phyloP scores from a whole-genome alignment of 2,888 invertebrate species.

The Rugalucina vietnamica region DNA sequence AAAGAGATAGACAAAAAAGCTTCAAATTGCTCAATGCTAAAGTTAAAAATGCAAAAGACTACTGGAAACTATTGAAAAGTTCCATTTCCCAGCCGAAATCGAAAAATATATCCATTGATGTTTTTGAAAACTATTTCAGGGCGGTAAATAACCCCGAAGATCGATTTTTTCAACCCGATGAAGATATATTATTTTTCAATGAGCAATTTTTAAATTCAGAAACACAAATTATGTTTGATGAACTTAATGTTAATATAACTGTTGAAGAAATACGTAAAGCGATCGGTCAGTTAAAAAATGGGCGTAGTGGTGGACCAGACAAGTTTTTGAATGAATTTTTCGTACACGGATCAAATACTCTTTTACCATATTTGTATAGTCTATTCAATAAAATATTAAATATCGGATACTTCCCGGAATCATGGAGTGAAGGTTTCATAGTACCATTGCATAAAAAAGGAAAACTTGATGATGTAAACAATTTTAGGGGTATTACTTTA shows the following conservation, averaged over 20 bases:
- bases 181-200: not conserved
- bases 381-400: constrained; percentile 1
- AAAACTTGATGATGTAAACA: not conserved
- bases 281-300: not conserved
- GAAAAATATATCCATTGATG: not conserved
- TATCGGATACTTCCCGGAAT: not conserved
- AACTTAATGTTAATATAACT: not conserved
- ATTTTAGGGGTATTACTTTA: not conserved
- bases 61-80: not conserved
- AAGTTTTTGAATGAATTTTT: not conserved
- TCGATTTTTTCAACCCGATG: not conserved
- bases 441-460: not conserved
- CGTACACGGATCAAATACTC: not conserved
- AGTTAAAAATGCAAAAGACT: not conserved
- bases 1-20: not conserved
- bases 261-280: not conserved
- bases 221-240: not conserved
- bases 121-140: not conserved
- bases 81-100: not conserved
- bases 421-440: not conserved
- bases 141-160: not conserved
- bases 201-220: not conserved
- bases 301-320: not conserved
- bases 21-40: not conserved
- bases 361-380: not conserved